Conservation (phyloP, 2,888 invertebrate species). For the Pemphredon lugubris region DNA sequence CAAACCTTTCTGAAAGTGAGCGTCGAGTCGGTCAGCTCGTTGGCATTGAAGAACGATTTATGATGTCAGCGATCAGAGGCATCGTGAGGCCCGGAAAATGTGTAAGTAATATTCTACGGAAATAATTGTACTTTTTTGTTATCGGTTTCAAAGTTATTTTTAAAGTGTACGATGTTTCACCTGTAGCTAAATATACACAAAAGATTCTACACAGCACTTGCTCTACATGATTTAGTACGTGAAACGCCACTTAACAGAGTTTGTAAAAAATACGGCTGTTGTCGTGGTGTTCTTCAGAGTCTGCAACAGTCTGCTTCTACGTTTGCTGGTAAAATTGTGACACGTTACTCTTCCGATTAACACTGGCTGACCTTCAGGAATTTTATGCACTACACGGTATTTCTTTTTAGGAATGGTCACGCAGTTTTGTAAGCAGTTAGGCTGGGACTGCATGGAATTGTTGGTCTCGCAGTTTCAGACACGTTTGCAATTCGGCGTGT, state of each 20-base stretch:
- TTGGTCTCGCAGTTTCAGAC: constrained; percentile 96
- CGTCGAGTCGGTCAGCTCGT: constrained; percentile 93
- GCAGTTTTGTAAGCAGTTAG: constrained; percentile 95
- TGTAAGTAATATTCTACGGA: constrained; percentile 54
- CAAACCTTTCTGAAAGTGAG: constrained; percentile 89
- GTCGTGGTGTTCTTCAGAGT: constrained; percentile 94
- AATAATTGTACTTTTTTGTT: background rate
- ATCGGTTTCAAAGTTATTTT: background rate
- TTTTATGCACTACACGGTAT: constrained; percentile 4
- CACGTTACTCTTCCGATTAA: background rate
- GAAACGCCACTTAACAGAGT: constrained; percentile 92
- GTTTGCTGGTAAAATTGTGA: constrained; percentile 88
- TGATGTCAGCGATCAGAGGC: constrained; percentile 89
- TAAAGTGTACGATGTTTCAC: constrained; percentile 7
- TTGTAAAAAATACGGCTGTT: constrained; percentile 92
- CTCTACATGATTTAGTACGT: constrained; percentile 95
- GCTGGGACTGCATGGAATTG: constrained; percentile 95
- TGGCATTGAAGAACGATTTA: constrained; percentile 93
- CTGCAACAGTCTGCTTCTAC: constrained; percentile 97
- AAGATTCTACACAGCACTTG: constrained; percentile 94
- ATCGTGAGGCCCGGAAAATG: constrained; percentile 81
- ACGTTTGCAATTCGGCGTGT: constrained; percentile 96
- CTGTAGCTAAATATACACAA: constrained; percentile 77
- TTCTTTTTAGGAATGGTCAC: constrained; percentile 92
- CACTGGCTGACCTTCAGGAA: background rate